Base-by-base conservation (phyloP, 2,888 invertebrate genomes). In the Drosophila anceps region DNA sequence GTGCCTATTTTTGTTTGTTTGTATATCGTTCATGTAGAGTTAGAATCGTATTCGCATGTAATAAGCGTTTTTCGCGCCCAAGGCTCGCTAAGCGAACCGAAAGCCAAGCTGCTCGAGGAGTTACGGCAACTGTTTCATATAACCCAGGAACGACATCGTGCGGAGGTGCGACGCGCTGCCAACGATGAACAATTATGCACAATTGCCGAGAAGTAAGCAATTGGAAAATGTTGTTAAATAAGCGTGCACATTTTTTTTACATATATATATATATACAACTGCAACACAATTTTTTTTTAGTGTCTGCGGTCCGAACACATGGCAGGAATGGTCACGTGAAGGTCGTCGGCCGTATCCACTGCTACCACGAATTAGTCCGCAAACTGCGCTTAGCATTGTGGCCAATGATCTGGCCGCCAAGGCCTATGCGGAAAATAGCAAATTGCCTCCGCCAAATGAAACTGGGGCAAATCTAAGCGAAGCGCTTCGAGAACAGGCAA, bases 11-110 rank as follows among this genome's bases (percentile, higher is more conserved):
- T 61, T 55, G 24, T 79, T 79, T 59, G 1, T n/a, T n/a, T n/a
- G n/a, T n/a, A n/a, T 65, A 39, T 76, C 37, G 33, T 67, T 65
- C 43, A 37, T 35, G 15, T 93, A 98, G 98, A 98, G 95, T 94
- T 98, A 92, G 98, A 98, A 94, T 97, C 98, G 81, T 98, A 98
- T 94, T 96, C 97, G 90, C 96, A 96, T 93, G 95, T 98, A 93
- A 95, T 98, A 70, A 96, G 97, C 91, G 98, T 97, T 87, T 95
- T 98, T 92, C 95, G 98, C 93, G 98, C 98, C 88, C 98, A 98
- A 94, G 98, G 98, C 82, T 95, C 96, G 91, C 95, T 98, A 71
- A 96, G 95, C 92, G 95, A 95, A 90, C 96, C 96, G 91, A 98
- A 98, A 94, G 95, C 96, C 92, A 96, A 96, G 93, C 93, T 98